Base-by-base conservation (phyloP, 2,888 invertebrate genomes). In the Ichneumoninae sp. region DNA sequence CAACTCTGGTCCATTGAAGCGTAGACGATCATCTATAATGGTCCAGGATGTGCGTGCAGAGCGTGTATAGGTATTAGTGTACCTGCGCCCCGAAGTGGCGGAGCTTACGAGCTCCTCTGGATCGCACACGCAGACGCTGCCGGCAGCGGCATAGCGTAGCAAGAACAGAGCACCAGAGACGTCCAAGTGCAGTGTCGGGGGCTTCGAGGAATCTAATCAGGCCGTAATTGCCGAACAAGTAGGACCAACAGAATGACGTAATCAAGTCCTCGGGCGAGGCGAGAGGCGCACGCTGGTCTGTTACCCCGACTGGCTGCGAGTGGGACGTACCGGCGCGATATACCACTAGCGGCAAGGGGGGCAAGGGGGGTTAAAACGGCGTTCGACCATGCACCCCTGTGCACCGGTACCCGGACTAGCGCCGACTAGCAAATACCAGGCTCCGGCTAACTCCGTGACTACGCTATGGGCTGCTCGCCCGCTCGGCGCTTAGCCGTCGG, bases 161-260 rank as follows among this genome's bases (percentile, higher is more conserved):
- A 7, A 10, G 36, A n/a, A 33, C 50, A 33, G 66, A 10, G 30
- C 47, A 76, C 65, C 52, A 33, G 62, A 44, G 76, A 76, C 72
- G 72, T 57, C 62, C 71, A 26, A 50, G 71, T 57, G 50, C 76
- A 75, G 74, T 70, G 22, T 70, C 33, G 80, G 71, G 70, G 76
- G 52, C 70, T 77, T 70, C 68, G 83, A 83, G 85, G 62, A 85
- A 85, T 86, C 84, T 86, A 86, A 86, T 86, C 85, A 85, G 71
- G 74, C 76, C 79, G 71, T 85, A 85, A 86, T 86, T 85, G 83
- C 83, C 60, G 83, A 76, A 86, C 85, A 83, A 85, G 85, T 77
- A 82, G 76, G 81, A 83, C 85, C 79, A 83, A 82, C 85, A 78
- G 83, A 78, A 86, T 85, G 79, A 85, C 85, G 86, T 83, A 85